Evolutionary conservation across 2,113 vertebrate species (phyloP).

Genomic region (Bos taurus): DNA sequence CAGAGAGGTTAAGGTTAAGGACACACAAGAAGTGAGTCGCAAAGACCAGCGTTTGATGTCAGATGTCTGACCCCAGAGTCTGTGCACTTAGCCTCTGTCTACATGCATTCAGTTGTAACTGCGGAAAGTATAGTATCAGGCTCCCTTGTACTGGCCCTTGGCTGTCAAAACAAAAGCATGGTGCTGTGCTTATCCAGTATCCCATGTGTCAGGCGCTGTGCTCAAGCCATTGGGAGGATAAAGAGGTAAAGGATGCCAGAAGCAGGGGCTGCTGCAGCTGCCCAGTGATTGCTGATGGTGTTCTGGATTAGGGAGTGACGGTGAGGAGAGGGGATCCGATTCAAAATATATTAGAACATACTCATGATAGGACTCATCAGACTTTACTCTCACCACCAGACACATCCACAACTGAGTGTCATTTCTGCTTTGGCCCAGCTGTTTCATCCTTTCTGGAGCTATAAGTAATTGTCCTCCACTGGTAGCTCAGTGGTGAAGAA

Average conservation of each 20-base stretch:
- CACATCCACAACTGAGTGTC: not conserved
- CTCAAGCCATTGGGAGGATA: not conserved
- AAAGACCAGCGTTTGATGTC: not conserved
- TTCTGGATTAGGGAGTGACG: fast-evolving
- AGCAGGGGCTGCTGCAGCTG: no score
- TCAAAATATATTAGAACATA: fast-evolving
- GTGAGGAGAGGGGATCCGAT: not conserved
- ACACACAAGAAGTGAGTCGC: fast-evolving
- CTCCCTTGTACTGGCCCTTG: fast-evolving
- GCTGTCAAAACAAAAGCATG: not conserved
- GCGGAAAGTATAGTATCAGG: not conserved
- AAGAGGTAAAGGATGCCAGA: fast-evolving
- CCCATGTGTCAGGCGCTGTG: fast-evolving
- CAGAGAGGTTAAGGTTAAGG: not conserved
- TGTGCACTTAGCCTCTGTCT: fast-evolving
- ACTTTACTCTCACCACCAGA: not conserved
- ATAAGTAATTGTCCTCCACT: not conserved
- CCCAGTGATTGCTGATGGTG: fast-evolving
- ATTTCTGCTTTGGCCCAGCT: not conserved
- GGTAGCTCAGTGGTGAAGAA: not conserved
- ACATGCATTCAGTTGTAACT: fast-evolving
- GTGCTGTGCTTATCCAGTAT: fast-evolving
- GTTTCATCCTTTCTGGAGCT: not conserved
- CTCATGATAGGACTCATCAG: not conserved
- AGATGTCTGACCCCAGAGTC: not conserved